A percentile compares a stretch with the other conserved stretches of the same genome.
Evolutionary conservation across 1,140 invertebrate genomes (phyloP).

Genomic region (Hypothenemus hampei): DNA sequence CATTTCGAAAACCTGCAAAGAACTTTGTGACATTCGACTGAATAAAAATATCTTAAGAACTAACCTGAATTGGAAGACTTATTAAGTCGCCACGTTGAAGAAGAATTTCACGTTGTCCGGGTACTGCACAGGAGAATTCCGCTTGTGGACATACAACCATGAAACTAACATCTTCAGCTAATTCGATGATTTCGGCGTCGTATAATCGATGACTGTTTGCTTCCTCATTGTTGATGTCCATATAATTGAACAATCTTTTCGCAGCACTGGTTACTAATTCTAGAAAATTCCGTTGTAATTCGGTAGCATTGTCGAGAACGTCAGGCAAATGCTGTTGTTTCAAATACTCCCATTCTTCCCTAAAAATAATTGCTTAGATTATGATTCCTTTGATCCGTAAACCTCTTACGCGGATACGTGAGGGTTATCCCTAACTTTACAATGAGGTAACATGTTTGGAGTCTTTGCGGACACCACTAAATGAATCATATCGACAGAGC

Average conservation of each 20-base stretch:
- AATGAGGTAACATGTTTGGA: conserved; percentile 90
- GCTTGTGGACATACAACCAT: conserved; percentile 84
- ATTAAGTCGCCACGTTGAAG: conserved; percentile 75
- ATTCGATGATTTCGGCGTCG: conserved; percentile 86
- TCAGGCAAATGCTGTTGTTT: conserved; percentile 51
- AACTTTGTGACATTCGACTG: neutral
- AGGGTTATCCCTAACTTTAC: conserved; percentile 88
- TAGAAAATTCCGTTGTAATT: conserved; percentile 74
- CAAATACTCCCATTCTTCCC: conserved; percentile 86
- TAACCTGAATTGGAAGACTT: conserved; percentile 72
- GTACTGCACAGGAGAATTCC: conserved; percentile 85
- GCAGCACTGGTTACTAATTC: conserved; percentile 66
- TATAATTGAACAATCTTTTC: conserved; percentile 68
- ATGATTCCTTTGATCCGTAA: too few relatives aligned
- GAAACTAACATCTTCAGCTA: conserved; percentile 82
- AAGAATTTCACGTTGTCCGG: conserved; percentile 77
- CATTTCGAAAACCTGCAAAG: conserved; percentile 75
- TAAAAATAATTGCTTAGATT: conserved; percentile 43
- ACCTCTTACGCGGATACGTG: conserved; percentile 86
- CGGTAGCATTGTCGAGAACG: conserved; percentile 51
- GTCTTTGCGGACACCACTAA: conserved; percentile 86
- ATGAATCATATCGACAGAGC: conserved; percentile 88
- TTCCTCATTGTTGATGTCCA: conserved; percentile 69
- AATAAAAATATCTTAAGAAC: neutral
- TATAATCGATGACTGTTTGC: conserved; percentile 73